phyloP scores from a whole-genome alignment of 2,888 invertebrate genomes.

The Ferdinandea cuprea region DNA sequence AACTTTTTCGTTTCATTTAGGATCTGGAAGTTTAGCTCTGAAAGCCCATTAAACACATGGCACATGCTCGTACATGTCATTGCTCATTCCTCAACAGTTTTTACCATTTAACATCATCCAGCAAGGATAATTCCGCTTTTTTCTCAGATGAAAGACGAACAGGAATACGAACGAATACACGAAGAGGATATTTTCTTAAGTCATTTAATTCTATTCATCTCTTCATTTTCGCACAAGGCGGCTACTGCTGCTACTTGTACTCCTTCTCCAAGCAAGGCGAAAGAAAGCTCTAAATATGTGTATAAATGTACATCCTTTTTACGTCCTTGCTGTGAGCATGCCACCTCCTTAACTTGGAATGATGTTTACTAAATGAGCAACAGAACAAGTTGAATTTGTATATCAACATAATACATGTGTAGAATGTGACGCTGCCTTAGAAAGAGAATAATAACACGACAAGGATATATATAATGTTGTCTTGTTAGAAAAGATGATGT shows the following conservation, averaged over 20 bases:
- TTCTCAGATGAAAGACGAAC: background rate
- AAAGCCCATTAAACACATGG: conserved; percentile 51
- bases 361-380: conserved; percentile 53
- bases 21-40: conserved; percentile 30
- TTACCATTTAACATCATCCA: conserved; percentile 52
- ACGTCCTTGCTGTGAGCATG: background rate
- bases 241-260: too few relatives aligned
- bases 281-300: conserved; percentile 5
- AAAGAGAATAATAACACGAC: conserved; percentile 32
- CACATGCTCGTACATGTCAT: conserved; percentile 31
- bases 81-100: conserved; percentile 32
- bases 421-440: conserved; percentile 18
- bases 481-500: conserved; percentile 26
- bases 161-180: background rate
- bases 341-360: conserved; percentile 26
- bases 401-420: background rate
- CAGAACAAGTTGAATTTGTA: conserved; percentile 34
- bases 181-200: conserved; percentile 44
- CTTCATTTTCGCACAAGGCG: conserved; percentile 42
- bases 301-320: conserved; percentile 12
- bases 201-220: conserved; percentile 63
- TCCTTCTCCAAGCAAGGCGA: too few relatives aligned
- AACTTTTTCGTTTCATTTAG: conserved; percentile 26
- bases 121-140: conserved; percentile 30
- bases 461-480: conserved; percentile 24